These are phyloP conservation scores for Minunthozetes semirufus DNA, from an alignment of 2,888 invertebrate species.

Conservation along the genomic window DNA sequence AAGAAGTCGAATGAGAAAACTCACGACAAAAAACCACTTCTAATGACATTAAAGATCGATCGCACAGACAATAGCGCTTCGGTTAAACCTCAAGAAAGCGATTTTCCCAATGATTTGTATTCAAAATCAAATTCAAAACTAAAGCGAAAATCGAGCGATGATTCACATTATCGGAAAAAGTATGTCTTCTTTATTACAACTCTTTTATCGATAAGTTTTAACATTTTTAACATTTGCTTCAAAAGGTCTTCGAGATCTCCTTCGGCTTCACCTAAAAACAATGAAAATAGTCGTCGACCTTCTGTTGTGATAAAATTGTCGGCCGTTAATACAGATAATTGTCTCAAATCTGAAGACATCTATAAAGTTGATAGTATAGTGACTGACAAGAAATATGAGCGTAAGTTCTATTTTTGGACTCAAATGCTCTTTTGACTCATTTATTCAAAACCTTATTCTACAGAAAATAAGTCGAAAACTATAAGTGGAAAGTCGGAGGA, in stretches of 20 bases:
- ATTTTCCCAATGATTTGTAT: slow-evolving; percentile 21
- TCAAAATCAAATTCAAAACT: background rate
- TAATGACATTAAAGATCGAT: slow-evolving; percentile 35
- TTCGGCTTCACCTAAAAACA: background rate
- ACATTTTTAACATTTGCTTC: background rate
- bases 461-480: slow-evolving; percentile 31
- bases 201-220: too few species aligned
- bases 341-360: background rate
- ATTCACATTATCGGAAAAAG: slow-evolving; percentile 10
- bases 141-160: slow-evolving; percentile 22
- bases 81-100: slow-evolving; percentile 4
- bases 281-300: slow-evolving; percentile 6
- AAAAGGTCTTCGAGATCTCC: background rate
- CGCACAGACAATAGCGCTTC: slow-evolving; percentile 33
- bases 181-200: background rate
- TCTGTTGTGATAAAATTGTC: slow-evolving; percentile 28
- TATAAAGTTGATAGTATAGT: background rate
- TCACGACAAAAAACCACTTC: slow-evolving; percentile 31
- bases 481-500: slow-evolving; percentile 32
- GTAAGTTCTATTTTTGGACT: too few species aligned
- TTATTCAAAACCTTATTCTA: background rate
- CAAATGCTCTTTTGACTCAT: too few species aligned
- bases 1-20: background rate
- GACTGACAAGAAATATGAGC: background rate
- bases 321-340: background rate